Base-by-base conservation (phyloP, 2,797 vertebrate genomes). In the Bucorvus abyssinicus region DNA sequence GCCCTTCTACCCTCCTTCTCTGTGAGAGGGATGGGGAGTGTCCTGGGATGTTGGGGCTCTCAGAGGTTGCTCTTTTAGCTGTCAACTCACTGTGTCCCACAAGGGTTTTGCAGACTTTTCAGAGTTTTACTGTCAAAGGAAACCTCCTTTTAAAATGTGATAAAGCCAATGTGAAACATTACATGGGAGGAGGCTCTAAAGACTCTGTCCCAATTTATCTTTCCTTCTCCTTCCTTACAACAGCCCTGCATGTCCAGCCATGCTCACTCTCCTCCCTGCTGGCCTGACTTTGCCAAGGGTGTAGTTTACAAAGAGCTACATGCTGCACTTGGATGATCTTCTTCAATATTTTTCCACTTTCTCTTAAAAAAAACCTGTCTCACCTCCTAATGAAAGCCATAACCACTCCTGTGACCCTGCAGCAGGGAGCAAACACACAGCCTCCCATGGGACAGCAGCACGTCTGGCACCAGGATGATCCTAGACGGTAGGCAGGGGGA, bases 81-180 rank as follows among this genome's bases (percentile, higher is more conserved):
- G 64, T 85, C 70, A 9, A 69, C 78, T 96, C 79, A 36, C 22
- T 60, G 77, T 42, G 60, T 89, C 68, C 95, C 84, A 79, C 17
- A n/a, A 55, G 86, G 88, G 55, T 71, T 94, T 90, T 95, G 65
- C 52, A 92, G 94, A 87, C 86, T 95, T 92, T 75, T 84, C 86
- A 29, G 65, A 56, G 56, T 59, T 95, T 94, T 85, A 47, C 83
- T 92, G 78, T 94, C 84, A 77, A 95, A 92, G 61, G 59, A 90
- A 93, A 91, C 50, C 44, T 47, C 32, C 36, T 93, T 93, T 87
- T 45, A 68, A 76, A 84, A 90, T 65, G 52, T 19, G 61, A 80
- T 86, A 47, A 85, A 91, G 40, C 78, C 93, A 85, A 44, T 67
- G 65, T 68, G 53, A 32, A 84, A 9, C 44, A 59, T 40, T 34